phyloP scores from a whole-genome alignment of 1,140 invertebrate species.

The Microplitis mediator region DNA sequence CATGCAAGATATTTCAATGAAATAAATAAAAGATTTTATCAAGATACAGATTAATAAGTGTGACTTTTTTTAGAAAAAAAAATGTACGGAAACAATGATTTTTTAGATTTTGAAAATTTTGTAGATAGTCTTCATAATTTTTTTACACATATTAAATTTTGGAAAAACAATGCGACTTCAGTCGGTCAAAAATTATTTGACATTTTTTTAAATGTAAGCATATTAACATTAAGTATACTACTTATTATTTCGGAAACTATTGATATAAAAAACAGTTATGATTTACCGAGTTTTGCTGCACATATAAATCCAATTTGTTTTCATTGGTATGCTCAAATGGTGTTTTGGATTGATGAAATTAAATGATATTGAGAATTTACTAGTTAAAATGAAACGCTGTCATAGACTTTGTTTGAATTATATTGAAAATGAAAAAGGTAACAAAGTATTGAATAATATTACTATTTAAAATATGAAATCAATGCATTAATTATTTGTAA shows the following conservation, averaged over 20 bases:
- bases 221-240: slow-evolving; percentile 19
- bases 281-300: slow-evolving; percentile 27
- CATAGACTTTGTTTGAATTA: slow-evolving; percentile 33
- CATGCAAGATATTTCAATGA: too few relatives aligned
- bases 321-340: slow-evolving; percentile 40
- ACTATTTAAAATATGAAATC: not conserved
- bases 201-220: not conserved
- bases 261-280: slow-evolving; percentile 18
- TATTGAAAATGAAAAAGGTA: slow-evolving; percentile 31
- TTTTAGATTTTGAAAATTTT: not conserved
- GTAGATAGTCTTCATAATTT: not conserved
- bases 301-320: slow-evolving; percentile 30
- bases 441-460: not conserved
- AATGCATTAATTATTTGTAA: not conserved
- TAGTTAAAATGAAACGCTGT: slow-evolving; percentile 32
- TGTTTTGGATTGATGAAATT: slow-evolving; percentile 30
- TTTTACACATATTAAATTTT: slow-evolving; percentile 22
- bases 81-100: too few relatives aligned
- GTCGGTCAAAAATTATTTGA: slow-evolving; percentile 4
- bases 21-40: too few relatives aligned
- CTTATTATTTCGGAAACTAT: slow-evolving; percentile 30
- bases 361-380: slow-evolving; percentile 23
- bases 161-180: slow-evolving; percentile 24
- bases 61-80: too few relatives aligned
- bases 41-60: too few relatives aligned